Conservation (phyloP, 1,140 invertebrate species). For the Ctenoplectra terminalis region DNA sequence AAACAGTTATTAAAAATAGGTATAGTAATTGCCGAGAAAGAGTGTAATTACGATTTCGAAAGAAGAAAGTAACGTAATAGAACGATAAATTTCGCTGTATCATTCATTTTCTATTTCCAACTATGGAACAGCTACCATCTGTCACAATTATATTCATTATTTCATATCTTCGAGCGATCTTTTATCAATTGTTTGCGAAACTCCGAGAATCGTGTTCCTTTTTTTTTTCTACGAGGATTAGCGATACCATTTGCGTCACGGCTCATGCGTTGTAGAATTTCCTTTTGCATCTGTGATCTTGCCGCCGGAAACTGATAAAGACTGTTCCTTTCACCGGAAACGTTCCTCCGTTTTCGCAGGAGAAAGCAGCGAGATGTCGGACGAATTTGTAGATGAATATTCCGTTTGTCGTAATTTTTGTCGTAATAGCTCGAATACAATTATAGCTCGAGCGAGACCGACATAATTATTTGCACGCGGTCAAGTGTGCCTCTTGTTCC, state of each 20-base stretch:
- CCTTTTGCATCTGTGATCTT: background rate
- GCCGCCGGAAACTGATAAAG: background rate
- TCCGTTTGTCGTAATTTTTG: background rate
- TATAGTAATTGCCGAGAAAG: too few relatives aligned
- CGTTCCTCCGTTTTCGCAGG: background rate
- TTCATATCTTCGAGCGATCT: background rate
- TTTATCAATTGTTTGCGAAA: background rate
- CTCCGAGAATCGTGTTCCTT: too few relatives aligned
- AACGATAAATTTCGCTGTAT: background rate
- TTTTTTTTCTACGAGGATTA: too few relatives aligned
- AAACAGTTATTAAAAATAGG: too few relatives aligned
- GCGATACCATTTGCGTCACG: background rate
- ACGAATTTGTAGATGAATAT: background rate
- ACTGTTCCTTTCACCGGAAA: slow-evolving; percentile 34
- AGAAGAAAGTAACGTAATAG: too few relatives aligned
- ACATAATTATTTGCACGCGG: background rate
- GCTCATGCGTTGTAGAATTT: background rate
- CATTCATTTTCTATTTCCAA: background rate
- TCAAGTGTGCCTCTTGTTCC: background rate
- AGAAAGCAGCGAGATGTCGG: slow-evolving; percentile 13
- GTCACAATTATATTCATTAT: too few relatives aligned
- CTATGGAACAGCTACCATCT: background rate
- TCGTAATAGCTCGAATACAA: background rate
- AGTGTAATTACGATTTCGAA: background rate
- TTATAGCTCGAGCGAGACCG: background rate